Percentiles rank a stretch among this genome's conserved stretches.
These are phyloP conservation scores for Gallinago media DNA, from an alignment of 2,113 vertebrate genomes.

Conservation along the genomic window DNA sequence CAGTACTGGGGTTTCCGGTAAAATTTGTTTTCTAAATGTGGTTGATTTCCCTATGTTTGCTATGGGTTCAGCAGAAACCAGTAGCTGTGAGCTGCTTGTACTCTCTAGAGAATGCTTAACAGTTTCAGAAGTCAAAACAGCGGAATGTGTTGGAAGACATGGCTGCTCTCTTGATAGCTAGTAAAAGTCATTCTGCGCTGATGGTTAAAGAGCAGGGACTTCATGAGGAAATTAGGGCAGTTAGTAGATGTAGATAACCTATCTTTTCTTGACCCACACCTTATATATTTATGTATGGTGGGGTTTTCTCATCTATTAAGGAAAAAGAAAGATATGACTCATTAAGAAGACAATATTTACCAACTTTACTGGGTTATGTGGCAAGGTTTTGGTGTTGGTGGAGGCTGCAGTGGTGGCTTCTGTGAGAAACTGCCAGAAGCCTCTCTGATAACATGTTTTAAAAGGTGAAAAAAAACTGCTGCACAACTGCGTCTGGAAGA, in stretches of 20 bases:
- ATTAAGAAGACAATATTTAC: background rate
- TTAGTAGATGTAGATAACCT: background rate
- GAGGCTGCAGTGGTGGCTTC: background rate
- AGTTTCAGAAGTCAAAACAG: background rate
- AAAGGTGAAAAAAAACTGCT: background rate
- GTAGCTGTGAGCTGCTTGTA: background rate
- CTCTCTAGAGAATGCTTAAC: background rate
- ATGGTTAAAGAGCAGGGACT: background rate
- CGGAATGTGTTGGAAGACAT: background rate
- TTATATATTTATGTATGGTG: background rate
- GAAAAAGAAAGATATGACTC: background rate
- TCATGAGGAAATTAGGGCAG: background rate
- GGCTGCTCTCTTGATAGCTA: background rate
- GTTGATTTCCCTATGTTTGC: background rate
- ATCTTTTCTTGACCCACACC: background rate
- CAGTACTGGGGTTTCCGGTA: background rate
- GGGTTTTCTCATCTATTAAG: background rate
- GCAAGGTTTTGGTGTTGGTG: background rate
- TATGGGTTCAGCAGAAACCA: background rate
- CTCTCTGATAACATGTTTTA: background rate
- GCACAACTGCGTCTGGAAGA: background rate
- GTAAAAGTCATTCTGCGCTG: background rate
- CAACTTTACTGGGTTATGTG: background rate
- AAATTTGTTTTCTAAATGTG: background rate
- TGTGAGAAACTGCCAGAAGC: background rate